These are phyloP conservation scores for Daubentonia madagascariensis DNA, from an alignment of 2,113 vertebrate species.

Conservation along the genomic window DNA sequence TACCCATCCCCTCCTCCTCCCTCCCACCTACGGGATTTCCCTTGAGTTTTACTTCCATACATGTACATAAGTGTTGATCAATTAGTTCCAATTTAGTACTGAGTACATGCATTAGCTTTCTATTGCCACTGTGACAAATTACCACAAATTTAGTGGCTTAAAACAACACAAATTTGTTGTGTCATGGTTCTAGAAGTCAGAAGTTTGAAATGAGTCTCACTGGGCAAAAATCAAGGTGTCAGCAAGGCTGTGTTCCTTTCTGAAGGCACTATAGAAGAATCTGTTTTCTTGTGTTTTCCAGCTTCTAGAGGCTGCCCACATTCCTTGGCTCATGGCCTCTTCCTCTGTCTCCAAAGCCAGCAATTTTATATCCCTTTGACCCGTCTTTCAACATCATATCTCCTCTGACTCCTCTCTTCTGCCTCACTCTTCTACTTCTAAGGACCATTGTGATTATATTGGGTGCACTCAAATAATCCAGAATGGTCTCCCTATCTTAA, in stretches of 20 bases:
- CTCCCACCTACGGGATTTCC: too few species aligned
- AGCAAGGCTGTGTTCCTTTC: not conserved
- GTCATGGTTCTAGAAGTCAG: not conserved
- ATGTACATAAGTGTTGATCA: too few species aligned
- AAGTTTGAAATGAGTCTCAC: constrained; percentile 1
- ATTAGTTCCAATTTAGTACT: too few species aligned
- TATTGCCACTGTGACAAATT: constrained; percentile 7
- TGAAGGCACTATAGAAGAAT: not conserved
- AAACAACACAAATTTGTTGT: constrained; percentile 17
- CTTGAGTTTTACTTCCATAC: too few species aligned
- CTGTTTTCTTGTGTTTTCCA: not conserved
- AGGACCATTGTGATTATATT: not conserved
- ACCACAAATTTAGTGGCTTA: not conserved
- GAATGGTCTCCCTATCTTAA: not conserved
- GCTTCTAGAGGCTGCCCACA: not conserved
- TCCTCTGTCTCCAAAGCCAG: not conserved
- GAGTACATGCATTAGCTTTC: constrained; percentile 27
- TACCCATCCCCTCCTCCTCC: too few species aligned
- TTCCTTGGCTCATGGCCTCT: not conserved
- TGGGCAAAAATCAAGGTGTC: not conserved
- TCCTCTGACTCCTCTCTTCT: not conserved
- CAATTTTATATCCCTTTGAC: not conserved
- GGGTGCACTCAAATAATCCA: not conserved
- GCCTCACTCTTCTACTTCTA: not conserved
- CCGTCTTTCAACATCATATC: not conserved